Conservation (phyloP, 2,797 vertebrate species). For the Morelia viridis region DNA sequence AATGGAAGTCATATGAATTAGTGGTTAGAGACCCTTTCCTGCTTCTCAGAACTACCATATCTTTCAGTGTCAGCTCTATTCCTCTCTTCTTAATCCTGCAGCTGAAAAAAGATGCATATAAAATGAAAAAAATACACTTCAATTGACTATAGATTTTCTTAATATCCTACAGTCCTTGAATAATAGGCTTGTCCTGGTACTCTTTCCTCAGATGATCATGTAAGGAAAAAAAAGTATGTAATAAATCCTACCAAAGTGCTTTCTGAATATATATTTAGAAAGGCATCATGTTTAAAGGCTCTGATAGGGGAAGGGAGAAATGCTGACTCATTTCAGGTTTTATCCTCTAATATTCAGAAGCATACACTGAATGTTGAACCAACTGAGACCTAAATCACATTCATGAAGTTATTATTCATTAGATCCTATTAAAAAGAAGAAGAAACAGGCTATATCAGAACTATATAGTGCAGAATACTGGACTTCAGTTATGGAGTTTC, state of each 20-base stretch:
- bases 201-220: not conserved
- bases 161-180: conserved; percentile 1
- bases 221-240: too few relatives aligned
- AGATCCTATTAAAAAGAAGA: not conserved
- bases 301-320: not conserved
- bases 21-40: conserved; percentile 28
- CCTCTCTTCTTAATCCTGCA: conserved; percentile 37
- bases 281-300: not conserved
- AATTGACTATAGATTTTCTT: conserved; percentile 21
- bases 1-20: conserved; percentile 43
- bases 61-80: conserved; percentile 7
- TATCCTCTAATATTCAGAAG: not conserved
- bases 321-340: not conserved
- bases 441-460: not conserved
- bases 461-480: not conserved
- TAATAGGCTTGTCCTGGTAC: not conserved
- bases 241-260: not conserved
- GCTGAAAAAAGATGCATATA: conserved; percentile 40
- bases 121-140: conserved; percentile 41
- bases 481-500: not conserved
- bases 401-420: not conserved
- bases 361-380: not conserved
- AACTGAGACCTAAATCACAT: not conserved
- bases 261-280: not conserved
- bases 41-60: conserved; percentile 9